A percentile compares a stretch with the other conserved stretches of the same genome.
phyloP scores from a whole-genome alignment of 1,140 invertebrate genomes.

The Bombus balteatus region DNA sequence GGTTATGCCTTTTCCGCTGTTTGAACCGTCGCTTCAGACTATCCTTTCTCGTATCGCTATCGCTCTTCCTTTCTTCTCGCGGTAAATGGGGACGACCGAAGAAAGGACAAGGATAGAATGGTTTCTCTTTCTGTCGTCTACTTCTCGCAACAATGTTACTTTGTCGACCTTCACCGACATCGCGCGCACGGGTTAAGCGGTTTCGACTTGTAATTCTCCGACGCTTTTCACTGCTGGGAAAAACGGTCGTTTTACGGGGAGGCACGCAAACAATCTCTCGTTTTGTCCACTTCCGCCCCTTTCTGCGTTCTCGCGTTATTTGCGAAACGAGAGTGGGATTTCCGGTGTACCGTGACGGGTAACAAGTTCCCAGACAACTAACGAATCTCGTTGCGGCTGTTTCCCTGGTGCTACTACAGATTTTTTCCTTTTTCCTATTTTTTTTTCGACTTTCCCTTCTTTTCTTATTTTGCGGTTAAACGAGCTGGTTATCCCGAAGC shows the following conservation, averaged over 20 bases:
- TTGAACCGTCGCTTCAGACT: constrained; percentile 11
- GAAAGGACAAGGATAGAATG: background rate
- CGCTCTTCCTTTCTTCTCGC: background rate
- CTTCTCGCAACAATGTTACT: constrained; percentile 24
- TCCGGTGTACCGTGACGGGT: constrained; percentile 24
- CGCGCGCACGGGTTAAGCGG: constrained; percentile 46
- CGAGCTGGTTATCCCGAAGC: constrained; percentile 7
- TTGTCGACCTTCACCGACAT: constrained; percentile 44
- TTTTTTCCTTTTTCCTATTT: background rate
- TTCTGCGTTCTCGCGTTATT: constrained; percentile 30
- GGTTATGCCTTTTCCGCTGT: constrained; percentile 50
- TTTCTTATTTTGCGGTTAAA: constrained; percentile 1
- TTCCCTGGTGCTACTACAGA: background rate
- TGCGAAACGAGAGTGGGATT: constrained; percentile 24
- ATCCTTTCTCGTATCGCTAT: background rate
- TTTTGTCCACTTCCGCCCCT: constrained; percentile 38
- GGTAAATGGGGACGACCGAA: too few relatives aligned
- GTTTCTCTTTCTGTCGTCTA: too few relatives aligned
- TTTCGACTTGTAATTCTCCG: constrained; percentile 58
- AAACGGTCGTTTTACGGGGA: background rate
- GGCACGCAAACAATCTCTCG: constrained; percentile 39
- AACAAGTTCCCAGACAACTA: constrained; percentile 48
- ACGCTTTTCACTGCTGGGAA: constrained; percentile 17
- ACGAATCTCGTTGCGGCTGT: constrained; percentile 46
- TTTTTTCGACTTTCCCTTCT: background rate